These are phyloP conservation scores for Paracentrotus lividus DNA, from an alignment of 53 echinoderm and acorn worm genomes.

Conservation along the genomic window DNA sequence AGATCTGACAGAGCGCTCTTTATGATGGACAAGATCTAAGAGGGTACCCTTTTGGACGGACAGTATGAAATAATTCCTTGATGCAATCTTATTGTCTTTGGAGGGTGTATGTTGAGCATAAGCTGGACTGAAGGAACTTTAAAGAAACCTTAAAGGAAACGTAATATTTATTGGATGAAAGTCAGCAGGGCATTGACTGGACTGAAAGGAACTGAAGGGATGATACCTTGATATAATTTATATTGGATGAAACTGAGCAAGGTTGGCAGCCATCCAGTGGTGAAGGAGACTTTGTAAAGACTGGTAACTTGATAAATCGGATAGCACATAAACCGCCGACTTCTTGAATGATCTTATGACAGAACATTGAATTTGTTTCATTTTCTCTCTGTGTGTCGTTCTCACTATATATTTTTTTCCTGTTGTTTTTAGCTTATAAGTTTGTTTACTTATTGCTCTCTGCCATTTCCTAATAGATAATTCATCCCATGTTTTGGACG, in stretches of 20 bases:
- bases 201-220: background rate
- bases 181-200: background rate
- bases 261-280: background rate
- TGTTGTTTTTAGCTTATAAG: background rate
- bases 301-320: background rate
- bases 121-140: too few relatives aligned
- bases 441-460: background rate
- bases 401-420: background rate
- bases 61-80: too few relatives aligned
- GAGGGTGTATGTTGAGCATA: too few relatives aligned
- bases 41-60: too few relatives aligned
- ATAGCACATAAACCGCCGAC: slow-evolving; percentile 10
- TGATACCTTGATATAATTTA: slow-evolving; percentile 19
- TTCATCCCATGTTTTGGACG: background rate
- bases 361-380: background rate
- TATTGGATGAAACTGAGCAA: background rate
- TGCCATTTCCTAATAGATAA: background rate
- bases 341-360: background rate
- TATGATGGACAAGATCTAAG: too few relatives aligned
- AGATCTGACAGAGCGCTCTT: too few relatives aligned
- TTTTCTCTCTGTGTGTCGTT: background rate
- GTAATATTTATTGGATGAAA: too few relatives aligned
- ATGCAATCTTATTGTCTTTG: too few relatives aligned
- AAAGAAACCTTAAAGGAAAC: too few relatives aligned
- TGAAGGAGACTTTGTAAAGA: background rate